These are phyloP conservation scores for Eilema depressum DNA, from an alignment of 2,888 invertebrate genomes.

Conservation along the genomic window DNA sequence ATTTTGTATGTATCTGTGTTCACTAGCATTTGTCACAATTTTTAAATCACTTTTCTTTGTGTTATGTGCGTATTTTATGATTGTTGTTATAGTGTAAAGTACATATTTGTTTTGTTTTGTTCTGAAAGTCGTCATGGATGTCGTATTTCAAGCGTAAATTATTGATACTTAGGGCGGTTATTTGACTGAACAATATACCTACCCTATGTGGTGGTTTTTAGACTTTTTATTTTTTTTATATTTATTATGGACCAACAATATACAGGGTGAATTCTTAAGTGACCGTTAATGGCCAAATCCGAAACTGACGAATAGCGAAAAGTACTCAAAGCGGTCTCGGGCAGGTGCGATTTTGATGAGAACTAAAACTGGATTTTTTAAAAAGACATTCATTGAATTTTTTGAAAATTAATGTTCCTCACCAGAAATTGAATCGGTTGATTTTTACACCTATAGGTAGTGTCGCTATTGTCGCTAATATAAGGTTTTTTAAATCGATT, in stretches of 20 bases:
- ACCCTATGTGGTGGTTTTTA: background rate
- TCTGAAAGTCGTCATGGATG: conserved; percentile 32
- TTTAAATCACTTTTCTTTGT: conserved; percentile 23
- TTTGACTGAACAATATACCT: background rate
- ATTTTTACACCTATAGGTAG: no score
- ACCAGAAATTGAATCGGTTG: no score
- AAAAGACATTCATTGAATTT: no score
- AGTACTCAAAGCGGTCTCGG: no score
- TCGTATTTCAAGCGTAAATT: background rate
- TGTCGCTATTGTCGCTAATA: no score
- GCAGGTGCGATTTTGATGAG: no score
- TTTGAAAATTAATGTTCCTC: no score
- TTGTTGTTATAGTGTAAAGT: conserved; percentile 49
- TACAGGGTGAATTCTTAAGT: no score
- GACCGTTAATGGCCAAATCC: no score
- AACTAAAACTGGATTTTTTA: no score
- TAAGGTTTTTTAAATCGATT: no score
- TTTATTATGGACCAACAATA: background rate
- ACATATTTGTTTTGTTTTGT: conserved; percentile 36
- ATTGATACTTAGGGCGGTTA: background rate
- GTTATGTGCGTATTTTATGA: conserved; percentile 29
- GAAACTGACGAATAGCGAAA: no score
- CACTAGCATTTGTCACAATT: conserved; percentile 44
- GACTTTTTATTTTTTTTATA: background rate
- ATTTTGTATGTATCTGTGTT: conserved; percentile 43